Percentiles rank a stretch among this genome's conserved stretches.
phyloP scores from a whole-genome alignment of 2,113 vertebrate genomes.

The Hylia prasina region DNA sequence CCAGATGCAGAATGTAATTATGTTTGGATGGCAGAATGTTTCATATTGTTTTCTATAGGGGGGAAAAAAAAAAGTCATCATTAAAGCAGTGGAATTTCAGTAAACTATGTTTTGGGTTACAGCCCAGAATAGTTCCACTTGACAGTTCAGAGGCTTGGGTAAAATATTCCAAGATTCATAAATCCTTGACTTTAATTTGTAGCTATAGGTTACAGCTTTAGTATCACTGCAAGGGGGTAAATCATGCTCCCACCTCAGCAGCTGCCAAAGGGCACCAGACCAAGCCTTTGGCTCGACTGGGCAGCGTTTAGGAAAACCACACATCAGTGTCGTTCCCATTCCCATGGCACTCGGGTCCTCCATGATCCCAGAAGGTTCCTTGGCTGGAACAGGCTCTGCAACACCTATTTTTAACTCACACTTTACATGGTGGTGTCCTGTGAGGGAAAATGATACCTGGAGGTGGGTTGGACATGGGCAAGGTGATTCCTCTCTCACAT shows the following conservation, averaged over 20 bases:
- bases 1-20: slow-evolving; percentile 64
- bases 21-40: slow-evolving; percentile 56
- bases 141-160: slow-evolving; percentile 56
- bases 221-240: slow-evolving; percentile 49
- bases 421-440: background rate
- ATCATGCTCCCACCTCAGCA: slow-evolving; percentile 23
- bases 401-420: background rate
- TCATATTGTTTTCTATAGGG: slow-evolving; percentile 65
- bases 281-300: background rate
- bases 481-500: background rate
- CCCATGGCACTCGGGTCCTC: background rate
- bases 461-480: background rate
- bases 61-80: slow-evolving; percentile 37
- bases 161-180: slow-evolving; percentile 68
- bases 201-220: slow-evolving; percentile 60
- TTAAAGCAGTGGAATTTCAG: slow-evolving; percentile 66
- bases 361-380: background rate
- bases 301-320: background rate
- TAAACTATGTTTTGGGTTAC: slow-evolving; percentile 62
- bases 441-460: background rate
- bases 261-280: background rate
- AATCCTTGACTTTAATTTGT: slow-evolving; percentile 63
- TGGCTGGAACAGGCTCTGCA: background rate
- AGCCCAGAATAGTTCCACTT: slow-evolving; percentile 65
- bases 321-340: background rate